Evolutionary conservation across 2,797 vertebrate genomes (phyloP).

Genomic region (Enteromius afrohamiltoni): DNA sequence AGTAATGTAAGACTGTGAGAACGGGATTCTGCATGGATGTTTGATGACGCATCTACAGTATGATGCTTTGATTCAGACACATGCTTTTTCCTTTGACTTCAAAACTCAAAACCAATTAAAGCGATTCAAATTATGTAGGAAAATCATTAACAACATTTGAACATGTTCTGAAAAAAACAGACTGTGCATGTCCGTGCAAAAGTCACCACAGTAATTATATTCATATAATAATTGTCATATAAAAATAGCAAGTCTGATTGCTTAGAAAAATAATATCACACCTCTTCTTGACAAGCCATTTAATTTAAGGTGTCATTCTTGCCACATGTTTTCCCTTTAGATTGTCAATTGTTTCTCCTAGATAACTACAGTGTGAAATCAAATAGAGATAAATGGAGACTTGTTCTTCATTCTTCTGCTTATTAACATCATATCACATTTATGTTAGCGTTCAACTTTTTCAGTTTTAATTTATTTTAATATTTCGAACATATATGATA

Average conservation of each 20-base stretch:
- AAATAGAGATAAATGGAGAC: not conserved
- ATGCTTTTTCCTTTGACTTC: not conserved
- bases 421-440: not conserved
- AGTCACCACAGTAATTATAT: not conserved
- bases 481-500: not conserved
- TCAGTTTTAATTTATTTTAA: not conserved
- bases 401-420: not conserved
- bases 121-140: not conserved
- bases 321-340: not conserved
- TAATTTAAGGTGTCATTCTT: not conserved
- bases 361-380: not conserved
- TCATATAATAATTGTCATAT: not conserved
- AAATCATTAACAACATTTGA: not conserved
- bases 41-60: not conserved
- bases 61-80: not conserved
- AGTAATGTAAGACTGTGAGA: constrained; percentile 46
- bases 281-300: not conserved
- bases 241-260: not conserved
- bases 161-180: not conserved
- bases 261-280: constrained; percentile 19
- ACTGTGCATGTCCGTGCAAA: not conserved
- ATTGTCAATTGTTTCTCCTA: not conserved
- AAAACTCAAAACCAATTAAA: not conserved
- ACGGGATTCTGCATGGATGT: constrained; percentile 38
- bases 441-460: not conserved